phyloP scores from a whole-genome alignment of 2,113 vertebrate species.

The Cebidichthys violaceus region DNA sequence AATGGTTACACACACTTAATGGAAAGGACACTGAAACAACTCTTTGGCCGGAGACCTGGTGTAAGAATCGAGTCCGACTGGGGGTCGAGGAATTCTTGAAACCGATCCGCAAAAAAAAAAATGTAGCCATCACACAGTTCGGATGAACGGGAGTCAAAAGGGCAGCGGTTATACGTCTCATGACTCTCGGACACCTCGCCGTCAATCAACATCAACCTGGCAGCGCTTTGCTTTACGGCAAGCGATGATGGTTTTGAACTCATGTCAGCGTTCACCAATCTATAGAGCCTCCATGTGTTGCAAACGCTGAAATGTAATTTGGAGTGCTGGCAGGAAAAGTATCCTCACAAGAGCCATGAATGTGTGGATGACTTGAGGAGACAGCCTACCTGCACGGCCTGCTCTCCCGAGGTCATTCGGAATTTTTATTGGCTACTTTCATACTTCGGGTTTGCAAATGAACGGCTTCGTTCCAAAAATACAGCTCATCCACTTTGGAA shows the following conservation, averaged over 20 bases:
- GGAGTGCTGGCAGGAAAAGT: conserved; percentile 50
- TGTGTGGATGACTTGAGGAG: conserved; percentile 51
- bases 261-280: conserved; percentile 22
- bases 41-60: conserved; percentile 29
- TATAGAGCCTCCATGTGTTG: conserved; percentile 47
- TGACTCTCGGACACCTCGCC: conserved; percentile 44
- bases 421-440: conserved; percentile 59
- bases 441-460: conserved; percentile 34
- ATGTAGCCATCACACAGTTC: conserved; percentile 16
- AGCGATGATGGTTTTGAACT: conserved; percentile 49
- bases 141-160: conserved; percentile 17
- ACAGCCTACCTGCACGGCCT: conserved; percentile 45
- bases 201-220: conserved; percentile 60
- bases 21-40: conserved; percentile 34
- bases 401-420: conserved; percentile 56
- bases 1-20: conserved; percentile 29
- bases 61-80: conserved; percentile 13
- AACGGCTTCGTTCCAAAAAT: conserved; percentile 47
- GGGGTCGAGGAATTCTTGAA: conserved; percentile 38
- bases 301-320: conserved; percentile 45
- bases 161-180: conserved; percentile 39
- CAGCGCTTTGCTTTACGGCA: conserved; percentile 41
- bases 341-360: conserved; percentile 59
- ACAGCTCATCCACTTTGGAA: conserved; percentile 47
- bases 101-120: conserved; percentile 11